phyloP scores from a whole-genome alignment of 2,113 vertebrate species.

The Fulica atra region DNA sequence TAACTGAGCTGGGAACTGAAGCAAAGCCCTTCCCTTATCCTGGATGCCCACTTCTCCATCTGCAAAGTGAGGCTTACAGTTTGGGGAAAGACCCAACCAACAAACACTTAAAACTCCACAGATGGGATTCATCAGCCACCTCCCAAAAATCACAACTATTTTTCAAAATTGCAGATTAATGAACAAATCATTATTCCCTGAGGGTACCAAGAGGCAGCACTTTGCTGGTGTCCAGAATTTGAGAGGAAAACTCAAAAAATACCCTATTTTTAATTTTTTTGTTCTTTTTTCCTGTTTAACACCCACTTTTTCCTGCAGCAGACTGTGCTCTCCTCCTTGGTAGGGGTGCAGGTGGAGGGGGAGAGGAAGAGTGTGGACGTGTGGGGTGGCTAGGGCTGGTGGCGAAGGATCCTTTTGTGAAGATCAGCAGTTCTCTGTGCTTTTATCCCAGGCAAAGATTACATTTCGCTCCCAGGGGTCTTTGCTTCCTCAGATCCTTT shows the following conservation, averaged over 20 bases:
- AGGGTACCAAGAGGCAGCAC: background rate
- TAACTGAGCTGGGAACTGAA: background rate
- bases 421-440: conserved; percentile 72
- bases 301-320: background rate
- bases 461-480: conserved; percentile 79
- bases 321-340: background rate
- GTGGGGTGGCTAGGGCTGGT: conserved; percentile 3
- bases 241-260: background rate
- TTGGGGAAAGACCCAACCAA: background rate
- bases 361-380: background rate
- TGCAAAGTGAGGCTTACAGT: background rate
- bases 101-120: background rate
- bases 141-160: background rate
- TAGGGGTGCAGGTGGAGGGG: background rate
- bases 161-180: background rate
- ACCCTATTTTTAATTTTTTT: background rate
- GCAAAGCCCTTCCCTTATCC: background rate
- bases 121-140: background rate
- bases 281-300: background rate
- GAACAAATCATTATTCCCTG: background rate
- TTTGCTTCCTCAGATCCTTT: conserved; percentile 77
- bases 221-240: background rate
- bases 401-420: conserved; percentile 70
- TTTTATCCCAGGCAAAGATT: conserved; percentile 80
- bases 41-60: background rate